Evolutionary conservation across 2,113 vertebrate genomes (phyloP).

Genomic region (Tonatia bakeri): DNA sequence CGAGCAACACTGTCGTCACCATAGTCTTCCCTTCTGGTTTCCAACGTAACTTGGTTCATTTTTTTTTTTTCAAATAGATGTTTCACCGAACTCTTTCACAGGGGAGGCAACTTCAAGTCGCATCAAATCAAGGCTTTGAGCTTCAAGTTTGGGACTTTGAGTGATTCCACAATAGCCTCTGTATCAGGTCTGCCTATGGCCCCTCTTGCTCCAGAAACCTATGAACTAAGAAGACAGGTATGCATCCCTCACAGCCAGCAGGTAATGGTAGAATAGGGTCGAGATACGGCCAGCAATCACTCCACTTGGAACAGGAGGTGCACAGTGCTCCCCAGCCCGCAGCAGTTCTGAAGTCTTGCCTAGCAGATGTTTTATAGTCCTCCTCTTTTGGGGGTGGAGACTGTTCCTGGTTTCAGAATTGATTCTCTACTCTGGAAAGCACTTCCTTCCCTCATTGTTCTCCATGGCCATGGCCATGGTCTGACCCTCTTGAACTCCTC

Average conservation of each 20-base stretch:
- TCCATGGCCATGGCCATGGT: too few relatives aligned
- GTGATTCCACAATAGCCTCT: background rate
- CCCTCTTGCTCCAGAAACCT: background rate
- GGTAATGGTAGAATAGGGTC: background rate
- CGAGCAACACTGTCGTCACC: background rate
- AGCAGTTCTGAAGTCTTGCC: background rate
- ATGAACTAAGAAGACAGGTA: background rate
- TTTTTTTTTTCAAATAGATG: background rate
- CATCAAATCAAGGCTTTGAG: background rate
- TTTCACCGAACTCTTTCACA: background rate
- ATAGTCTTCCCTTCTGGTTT: background rate
- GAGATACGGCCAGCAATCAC: background rate
- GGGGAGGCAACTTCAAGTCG: background rate
- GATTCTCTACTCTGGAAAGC: background rate
- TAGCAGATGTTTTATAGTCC: background rate
- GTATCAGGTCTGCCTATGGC: background rate
- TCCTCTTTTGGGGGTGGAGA: background rate
- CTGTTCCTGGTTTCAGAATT: background rate
- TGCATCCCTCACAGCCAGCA: background rate
- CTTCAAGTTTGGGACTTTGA: background rate
- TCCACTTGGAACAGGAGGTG: background rate
- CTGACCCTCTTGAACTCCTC: background rate
- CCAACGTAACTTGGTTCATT: background rate
- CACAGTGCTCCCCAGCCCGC: background rate
- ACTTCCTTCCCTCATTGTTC: background rate